Evolutionary conservation across 1,140 invertebrate species (phyloP), one percentile per base, ranked within the genome.

Genomic region (Sesamia nonagrioides): DNA sequence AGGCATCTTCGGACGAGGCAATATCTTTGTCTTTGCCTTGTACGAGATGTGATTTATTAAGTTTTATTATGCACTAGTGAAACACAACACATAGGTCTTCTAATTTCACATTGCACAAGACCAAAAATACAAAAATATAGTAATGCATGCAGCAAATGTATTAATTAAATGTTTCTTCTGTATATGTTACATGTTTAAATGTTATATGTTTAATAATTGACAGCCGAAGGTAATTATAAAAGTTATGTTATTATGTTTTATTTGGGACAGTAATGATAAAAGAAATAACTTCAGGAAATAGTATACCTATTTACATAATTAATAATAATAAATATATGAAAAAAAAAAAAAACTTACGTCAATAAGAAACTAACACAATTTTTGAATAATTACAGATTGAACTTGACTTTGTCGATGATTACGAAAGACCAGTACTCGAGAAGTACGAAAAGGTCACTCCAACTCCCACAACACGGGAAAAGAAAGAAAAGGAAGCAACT

Each of bases 381-480:
- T 63, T 63, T 54, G 33, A 71, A 78, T 60, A 73, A 91, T 77
- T 91, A 37, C 87, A 95, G 91, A 82, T 91, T 63, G 90, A 94
- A 86, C 83, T 94, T 69, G 95, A 95, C 85, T 95, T 95, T 85
- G 92, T 95, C 42, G 95, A 95, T 54, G 97, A 97, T 89, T 97
- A 97, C 82, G 96, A 97, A 77, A 95, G 96, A 69, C 94, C 96
- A 15, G 96, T 97, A 8, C 95, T 97, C 15, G 97, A 97, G 85
- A 97, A 97, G 90, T 97, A 96, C 81, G 95, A 96, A 83, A 95
- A 95, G 82, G 91, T 95, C 50, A 84, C 94, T 11, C 95, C 94
- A 21, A 95, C 95, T 68, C 93, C 94, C 9, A 90, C 84, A 11
- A 80, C 88, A 13, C 78, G 81, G 72, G 92, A 95, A 71, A 94